A percentile compares a stretch with the other conserved stretches of the same genome.
phyloP scores from a whole-genome alignment of 2,113 vertebrate species.

The Oplegnathus fasciatus region DNA sequence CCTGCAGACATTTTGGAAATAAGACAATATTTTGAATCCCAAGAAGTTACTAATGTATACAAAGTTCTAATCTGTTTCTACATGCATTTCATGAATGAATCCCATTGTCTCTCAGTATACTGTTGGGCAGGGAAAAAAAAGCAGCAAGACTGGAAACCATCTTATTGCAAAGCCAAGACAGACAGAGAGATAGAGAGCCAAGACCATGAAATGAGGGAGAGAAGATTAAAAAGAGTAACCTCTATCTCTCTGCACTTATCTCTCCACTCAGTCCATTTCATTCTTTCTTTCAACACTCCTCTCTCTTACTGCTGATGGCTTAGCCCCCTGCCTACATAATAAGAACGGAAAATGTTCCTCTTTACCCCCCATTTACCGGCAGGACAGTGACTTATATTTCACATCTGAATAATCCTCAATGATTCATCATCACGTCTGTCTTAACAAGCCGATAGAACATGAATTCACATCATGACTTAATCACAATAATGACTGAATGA shows the following conservation, averaged over 20 bases:
- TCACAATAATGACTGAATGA: conserved; percentile 6
- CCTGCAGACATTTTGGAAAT: neutral
- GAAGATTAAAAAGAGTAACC: conserved; percentile 64
- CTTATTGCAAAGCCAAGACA: conserved; percentile 24
- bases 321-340: conserved; percentile 36
- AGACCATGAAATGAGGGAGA: conserved; percentile 64
- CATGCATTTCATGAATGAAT: neutral
- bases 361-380: conserved; percentile 33
- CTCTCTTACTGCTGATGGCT: conserved; percentile 47
- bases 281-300: conserved; percentile 46
- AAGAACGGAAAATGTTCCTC: conserved; percentile 35
- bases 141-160: conserved; percentile 14
- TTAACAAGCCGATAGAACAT: conserved; percentile 15
- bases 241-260: conserved; percentile 67
- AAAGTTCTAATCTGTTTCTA: conserved; percentile 5
- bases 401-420: conserved; percentile 32
- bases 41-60: neutral
- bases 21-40: neutral
- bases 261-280: conserved; percentile 60
- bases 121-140: neutral
- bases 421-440: conserved; percentile 41
- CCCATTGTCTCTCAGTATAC: neutral
- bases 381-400: conserved; percentile 57
- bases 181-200: conserved; percentile 27
- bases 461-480: conserved; percentile 21